These are phyloP conservation scores for Euplagia quadripunctaria DNA, from an alignment of 2,888 invertebrate species.

Conservation along the genomic window DNA sequence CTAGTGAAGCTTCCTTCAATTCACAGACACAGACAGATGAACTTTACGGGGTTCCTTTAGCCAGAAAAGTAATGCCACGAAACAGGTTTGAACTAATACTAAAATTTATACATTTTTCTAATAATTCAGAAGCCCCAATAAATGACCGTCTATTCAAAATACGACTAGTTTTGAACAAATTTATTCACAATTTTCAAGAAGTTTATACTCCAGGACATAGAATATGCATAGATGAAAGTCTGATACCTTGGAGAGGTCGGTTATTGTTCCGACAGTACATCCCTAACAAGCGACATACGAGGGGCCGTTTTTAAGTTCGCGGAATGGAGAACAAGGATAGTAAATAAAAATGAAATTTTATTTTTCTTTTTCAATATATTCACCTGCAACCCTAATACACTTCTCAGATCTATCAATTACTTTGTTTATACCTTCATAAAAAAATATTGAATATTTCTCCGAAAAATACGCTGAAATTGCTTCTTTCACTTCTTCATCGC, in stretches of 20 bases:
- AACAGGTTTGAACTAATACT: slow-evolving; percentile 12
- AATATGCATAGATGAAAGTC: slow-evolving; percentile 52
- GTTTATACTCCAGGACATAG: slow-evolving; percentile 28
- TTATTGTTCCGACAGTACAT: slow-evolving; percentile 58
- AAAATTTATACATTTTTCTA: too few relatives aligned
- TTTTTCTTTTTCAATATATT: too few relatives aligned
- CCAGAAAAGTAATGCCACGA: neutral
- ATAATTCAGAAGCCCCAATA: neutral
- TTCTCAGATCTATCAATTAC: too few relatives aligned
- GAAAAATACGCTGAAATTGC: too few relatives aligned
- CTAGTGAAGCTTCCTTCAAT: slow-evolving; percentile 33
- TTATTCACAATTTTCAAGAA: slow-evolving; percentile 10
- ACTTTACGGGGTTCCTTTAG: slow-evolving; percentile 26
- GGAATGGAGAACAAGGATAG: too few relatives aligned
- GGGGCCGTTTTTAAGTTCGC: too few relatives aligned
- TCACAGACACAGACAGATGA: slow-evolving; percentile 24
- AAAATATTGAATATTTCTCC: too few relatives aligned
- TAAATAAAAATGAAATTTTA: too few relatives aligned
- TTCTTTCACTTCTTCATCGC: too few relatives aligned
- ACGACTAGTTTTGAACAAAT: slow-evolving; percentile 2
- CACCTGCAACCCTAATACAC: too few relatives aligned
- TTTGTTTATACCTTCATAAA: too few relatives aligned
- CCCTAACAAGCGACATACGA: slow-evolving; percentile 52
- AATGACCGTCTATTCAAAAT: slow-evolving; percentile 10
- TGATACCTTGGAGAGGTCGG: slow-evolving; percentile 50